phyloP scores from a whole-genome alignment of 2,113 vertebrate genomes.

The Pteropus alecto region DNA sequence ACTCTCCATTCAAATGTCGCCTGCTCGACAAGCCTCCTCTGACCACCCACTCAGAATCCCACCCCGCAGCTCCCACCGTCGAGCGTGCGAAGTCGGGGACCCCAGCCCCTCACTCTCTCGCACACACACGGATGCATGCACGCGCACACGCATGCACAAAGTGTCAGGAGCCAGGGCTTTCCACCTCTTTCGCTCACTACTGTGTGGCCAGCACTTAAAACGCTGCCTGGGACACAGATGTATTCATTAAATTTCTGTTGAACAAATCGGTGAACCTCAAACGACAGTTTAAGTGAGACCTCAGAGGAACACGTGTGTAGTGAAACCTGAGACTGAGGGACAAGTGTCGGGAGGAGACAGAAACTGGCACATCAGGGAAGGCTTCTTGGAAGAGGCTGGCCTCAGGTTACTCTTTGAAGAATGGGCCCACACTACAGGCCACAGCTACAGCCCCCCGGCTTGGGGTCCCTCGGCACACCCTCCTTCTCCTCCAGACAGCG shows the following conservation, averaged over 20 bases:
- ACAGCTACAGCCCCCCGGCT: too few species aligned
- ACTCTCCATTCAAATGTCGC: neutral
- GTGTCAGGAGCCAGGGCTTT: neutral
- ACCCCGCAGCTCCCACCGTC: neutral
- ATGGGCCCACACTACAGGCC: neutral
- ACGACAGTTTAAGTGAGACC: accelerated
- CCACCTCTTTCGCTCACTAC: neutral
- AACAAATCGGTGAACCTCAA: neutral
- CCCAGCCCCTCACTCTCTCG: neutral
- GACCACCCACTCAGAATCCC: neutral
- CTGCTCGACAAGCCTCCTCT: neutral
- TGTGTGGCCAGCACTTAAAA: neutral
- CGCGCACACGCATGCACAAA: neutral
- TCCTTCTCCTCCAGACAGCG: neutral
- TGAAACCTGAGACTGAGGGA: neutral
- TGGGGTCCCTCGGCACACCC: too few species aligned
- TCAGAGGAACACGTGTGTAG: neutral
- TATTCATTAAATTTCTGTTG: neutral
- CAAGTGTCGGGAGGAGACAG: neutral
- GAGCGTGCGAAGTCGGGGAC: neutral
- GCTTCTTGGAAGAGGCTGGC: neutral
- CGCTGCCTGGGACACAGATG: neutral
- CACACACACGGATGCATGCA: neutral
- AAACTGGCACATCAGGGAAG: neutral
- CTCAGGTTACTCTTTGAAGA: too few species aligned